These are phyloP conservation scores for Gambusia yucatana DNA, from an alignment of 2,797 vertebrate species.

Conservation along the genomic window DNA sequence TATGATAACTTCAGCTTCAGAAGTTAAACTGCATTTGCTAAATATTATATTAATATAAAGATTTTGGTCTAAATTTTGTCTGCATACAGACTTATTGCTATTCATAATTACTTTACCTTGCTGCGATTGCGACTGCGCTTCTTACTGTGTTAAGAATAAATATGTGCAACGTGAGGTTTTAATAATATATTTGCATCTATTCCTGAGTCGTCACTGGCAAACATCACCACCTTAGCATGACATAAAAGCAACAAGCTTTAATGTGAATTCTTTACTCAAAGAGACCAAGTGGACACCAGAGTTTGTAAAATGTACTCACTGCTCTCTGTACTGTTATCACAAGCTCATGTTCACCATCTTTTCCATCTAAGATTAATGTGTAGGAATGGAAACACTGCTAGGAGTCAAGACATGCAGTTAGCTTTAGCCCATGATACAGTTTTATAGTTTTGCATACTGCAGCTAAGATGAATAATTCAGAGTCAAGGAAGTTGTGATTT, in stretches of 20 bases:
- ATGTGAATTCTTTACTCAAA: neutral
- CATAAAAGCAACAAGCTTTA: neutral
- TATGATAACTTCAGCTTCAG: neutral
- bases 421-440: neutral
- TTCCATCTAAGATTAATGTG: neutral
- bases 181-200: neutral
- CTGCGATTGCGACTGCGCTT: too few relatives aligned
- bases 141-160: neutral
- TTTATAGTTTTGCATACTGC: neutral
- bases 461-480: neutral
- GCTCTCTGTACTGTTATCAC: neutral
- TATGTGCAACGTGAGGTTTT: neutral
- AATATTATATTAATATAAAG: too few relatives aligned
- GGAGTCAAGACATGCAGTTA: neutral
- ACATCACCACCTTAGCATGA: neutral
- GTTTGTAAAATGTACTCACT: neutral
- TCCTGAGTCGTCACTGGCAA: neutral
- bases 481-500: neutral
- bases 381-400: neutral
- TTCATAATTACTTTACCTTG: neutral
- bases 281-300: neutral
- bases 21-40: neutral
- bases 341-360: neutral
- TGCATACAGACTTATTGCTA: neutral
- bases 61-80: neutral